phyloP scores from a whole-genome alignment of 2,888 invertebrate genomes.

The Cryptocephalus primarius region DNA sequence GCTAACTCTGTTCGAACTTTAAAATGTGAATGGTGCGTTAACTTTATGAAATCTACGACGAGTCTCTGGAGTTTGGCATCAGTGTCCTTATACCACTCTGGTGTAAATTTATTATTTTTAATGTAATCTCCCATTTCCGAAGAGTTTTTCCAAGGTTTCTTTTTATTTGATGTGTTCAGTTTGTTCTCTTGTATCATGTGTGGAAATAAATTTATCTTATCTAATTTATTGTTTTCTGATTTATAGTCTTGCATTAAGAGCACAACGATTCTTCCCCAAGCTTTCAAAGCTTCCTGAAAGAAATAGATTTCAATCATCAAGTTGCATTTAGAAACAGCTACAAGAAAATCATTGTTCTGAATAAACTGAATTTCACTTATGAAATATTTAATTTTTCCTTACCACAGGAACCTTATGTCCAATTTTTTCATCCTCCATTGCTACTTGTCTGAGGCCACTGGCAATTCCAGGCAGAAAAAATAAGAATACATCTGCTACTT shows the following conservation, averaged over 20 bases:
- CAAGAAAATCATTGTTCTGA: too few species aligned
- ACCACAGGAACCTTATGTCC: constrained; percentile 53
- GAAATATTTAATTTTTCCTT: constrained; percentile 16
- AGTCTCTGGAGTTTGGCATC: constrained; percentile 45
- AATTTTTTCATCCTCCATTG: constrained; percentile 45
- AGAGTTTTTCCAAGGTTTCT: constrained; percentile 21
- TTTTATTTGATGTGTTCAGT: background rate
- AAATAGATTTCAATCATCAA: background rate
- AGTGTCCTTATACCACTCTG: constrained; percentile 48
- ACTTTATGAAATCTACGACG: constrained; percentile 39
- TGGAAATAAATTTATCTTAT: constrained; percentile 4
- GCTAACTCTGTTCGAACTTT: constrained; percentile 53
- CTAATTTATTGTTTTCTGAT: constrained; percentile 12
- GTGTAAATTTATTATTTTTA: constrained; percentile 33
- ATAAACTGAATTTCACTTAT: too few species aligned
- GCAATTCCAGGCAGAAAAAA: constrained; percentile 55
- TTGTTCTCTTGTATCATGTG: constrained; percentile 2
- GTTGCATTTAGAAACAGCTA: too few species aligned
- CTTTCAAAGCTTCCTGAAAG: constrained; percentile 36
- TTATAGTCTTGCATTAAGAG: constrained; percentile 39
- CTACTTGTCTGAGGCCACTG: constrained; percentile 47
- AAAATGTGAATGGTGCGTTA: constrained; percentile 49
- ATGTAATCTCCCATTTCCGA: constrained; percentile 33
- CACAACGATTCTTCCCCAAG: constrained; percentile 37
- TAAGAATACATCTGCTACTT: constrained; percentile 45